Evolutionary conservation across 2,888 invertebrate species (phyloP).

Genomic region (Caradrina kadenii): DNA sequence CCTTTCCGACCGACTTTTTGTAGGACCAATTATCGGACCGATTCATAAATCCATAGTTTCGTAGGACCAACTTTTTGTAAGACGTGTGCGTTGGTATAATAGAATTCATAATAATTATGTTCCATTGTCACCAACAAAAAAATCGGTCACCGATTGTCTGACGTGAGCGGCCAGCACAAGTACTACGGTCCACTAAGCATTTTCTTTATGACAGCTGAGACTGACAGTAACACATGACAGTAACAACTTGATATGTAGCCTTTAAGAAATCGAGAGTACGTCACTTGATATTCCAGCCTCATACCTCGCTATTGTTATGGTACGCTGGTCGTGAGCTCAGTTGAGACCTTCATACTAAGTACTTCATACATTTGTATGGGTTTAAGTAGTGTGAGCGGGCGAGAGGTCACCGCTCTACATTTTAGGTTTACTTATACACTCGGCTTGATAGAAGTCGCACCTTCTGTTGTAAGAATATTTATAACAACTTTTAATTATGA

Average conservation of each 20-base stretch:
- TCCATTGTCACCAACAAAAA: too few relatives aligned
- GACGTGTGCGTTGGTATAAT: too few relatives aligned
- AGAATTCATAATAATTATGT: too few relatives aligned
- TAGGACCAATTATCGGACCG: too few relatives aligned
- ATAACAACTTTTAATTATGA: too few relatives aligned
- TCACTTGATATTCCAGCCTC: slow-evolving; percentile 32
- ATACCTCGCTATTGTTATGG: slow-evolving; percentile 23
- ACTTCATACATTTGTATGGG: slow-evolving; percentile 25
- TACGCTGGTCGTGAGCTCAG: neutral
- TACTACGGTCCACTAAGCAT: neutral
- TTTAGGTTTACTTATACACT: neutral
- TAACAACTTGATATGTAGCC: slow-evolving; percentile 4
- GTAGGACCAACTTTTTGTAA: too few relatives aligned
- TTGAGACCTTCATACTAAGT: slow-evolving; percentile 26
- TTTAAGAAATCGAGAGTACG: slow-evolving; percentile 18
- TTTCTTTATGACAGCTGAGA: slow-evolving; percentile 3
- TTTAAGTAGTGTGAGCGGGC: neutral
- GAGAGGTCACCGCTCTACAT: slow-evolving; percentile 37
- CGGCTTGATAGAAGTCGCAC: too few relatives aligned
- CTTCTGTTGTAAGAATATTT: too few relatives aligned
- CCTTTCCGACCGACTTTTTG: too few relatives aligned
- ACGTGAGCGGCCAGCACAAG: too few relatives aligned
- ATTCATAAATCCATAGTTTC: too few relatives aligned
- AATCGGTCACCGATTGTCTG: too few relatives aligned
- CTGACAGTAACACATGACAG: slow-evolving; percentile 6